A percentile compares a stretch with the other conserved stretches of the same genome.
Evolutionary conservation across 1,140 invertebrate species (phyloP).

Genomic region (Maniola jurtina): DNA sequence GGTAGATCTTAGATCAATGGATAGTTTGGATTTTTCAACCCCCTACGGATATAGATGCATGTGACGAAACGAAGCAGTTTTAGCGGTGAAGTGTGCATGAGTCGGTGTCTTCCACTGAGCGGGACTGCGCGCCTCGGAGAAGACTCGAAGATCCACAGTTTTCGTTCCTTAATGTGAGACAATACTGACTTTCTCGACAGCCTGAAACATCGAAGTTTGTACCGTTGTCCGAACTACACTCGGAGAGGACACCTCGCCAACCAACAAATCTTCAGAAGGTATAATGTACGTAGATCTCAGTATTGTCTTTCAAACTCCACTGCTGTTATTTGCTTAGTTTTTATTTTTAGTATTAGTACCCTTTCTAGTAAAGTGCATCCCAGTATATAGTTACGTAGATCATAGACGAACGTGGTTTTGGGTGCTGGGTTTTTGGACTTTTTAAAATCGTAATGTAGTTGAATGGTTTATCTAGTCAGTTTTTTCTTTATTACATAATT

Average conservation of each 20-base stretch:
- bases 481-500: constrained; percentile 40
- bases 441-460: constrained; percentile 50
- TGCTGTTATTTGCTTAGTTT: constrained; percentile 49
- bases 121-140: constrained; percentile 35
- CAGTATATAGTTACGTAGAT: constrained; percentile 68
- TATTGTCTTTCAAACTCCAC: constrained; percentile 50
- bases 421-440: constrained; percentile 64
- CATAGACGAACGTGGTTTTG: constrained; percentile 50
- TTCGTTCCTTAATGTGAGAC: constrained; percentile 42
- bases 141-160: constrained; percentile 43
- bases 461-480: constrained; percentile 47
- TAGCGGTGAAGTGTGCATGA: constrained; percentile 61
- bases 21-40: constrained; percentile 39
- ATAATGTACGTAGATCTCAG: constrained; percentile 26
- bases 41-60: constrained; percentile 60
- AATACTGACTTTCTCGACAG: constrained; percentile 45
- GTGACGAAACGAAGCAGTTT: constrained; percentile 45
- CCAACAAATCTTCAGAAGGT: background rate
- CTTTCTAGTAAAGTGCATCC: constrained; percentile 69
- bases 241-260: background rate
- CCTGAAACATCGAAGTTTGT: background rate
- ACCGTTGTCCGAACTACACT: background rate
- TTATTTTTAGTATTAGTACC: constrained; percentile 46
- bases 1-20: constrained; percentile 43
- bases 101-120: constrained; percentile 32